Conservation (phyloP, 1,140 invertebrate genomes). For the Bombus waltoni region DNA sequence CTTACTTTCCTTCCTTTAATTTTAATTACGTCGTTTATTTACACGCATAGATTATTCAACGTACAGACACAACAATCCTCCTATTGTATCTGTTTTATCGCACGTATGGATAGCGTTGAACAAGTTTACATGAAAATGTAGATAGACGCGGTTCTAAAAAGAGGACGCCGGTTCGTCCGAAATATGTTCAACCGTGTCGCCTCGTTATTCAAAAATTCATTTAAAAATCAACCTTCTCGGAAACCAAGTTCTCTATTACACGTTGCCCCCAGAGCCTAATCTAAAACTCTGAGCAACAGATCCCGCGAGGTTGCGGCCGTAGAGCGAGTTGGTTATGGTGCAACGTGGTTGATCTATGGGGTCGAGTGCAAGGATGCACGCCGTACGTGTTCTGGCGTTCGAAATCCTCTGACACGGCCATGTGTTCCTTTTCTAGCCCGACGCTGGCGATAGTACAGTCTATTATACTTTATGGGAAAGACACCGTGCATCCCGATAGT, state of each 20-base stretch:
- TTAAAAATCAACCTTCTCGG: not conserved
- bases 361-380: constrained; percentile 16
- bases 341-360: constrained; percentile 10
- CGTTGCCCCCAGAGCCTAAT: not conserved
- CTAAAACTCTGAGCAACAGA: not conserved
- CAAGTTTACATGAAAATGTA: too few species aligned
- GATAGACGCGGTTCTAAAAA: too few species aligned
- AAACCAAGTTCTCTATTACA: not conserved
- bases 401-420: constrained; percentile 1
- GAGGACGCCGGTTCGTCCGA: too few species aligned
- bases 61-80: too few species aligned
- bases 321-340: not conserved
- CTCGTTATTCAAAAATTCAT: not conserved
- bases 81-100: too few species aligned
- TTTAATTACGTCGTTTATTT: too few species aligned
- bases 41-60: too few species aligned
- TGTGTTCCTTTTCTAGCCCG: constrained; percentile 20
- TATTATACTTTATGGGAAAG: constrained; percentile 10
- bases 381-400: constrained; percentile 26
- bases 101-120: too few species aligned
- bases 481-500: not conserved
- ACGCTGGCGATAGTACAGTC: not conserved
- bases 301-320: not conserved
- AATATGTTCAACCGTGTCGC: too few species aligned
- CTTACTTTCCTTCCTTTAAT: too few species aligned